Evolutionary conservation across 2,113 vertebrate genomes (phyloP), one percentile per base, ranked within the genome.

Genomic region (Meleagris gallopavo): DNA sequence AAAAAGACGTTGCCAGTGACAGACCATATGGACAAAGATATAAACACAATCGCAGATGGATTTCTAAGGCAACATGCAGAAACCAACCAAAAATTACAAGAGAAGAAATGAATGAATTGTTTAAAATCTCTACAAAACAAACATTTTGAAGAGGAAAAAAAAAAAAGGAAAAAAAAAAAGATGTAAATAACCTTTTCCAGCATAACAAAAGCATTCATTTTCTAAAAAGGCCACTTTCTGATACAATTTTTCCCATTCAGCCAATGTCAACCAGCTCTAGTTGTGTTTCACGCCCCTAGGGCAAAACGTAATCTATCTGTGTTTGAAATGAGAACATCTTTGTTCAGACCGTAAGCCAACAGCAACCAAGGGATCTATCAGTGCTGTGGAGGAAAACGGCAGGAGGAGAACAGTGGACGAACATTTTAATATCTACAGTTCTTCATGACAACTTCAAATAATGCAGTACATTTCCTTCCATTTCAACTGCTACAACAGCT

Each of bases 231-330:
- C 50, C 72, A 40, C 85, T 91, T 96, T 88, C 61, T 2, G 4
- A 71, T 34, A 61, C 15, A 86, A 89, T 40, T 61, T 93, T 91
- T 95, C 82, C 73, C 40, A 75, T 78, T 94, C 61, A 65, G 72
- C 50, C 91, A 64, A 94, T 54, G 69, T 94, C 83, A 90, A 41
- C 73, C 61, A 69, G 52, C 36, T 82, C 79, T 65, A 75, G 69
- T 65, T 83, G 45, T 27, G 54, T 86, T 93, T 83, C 88, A 94
- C 43, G 21, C 73, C 85, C 45, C 36, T 34, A 75, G 90, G 76
- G 85, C 89, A 95, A 90, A 94, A 83, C 48, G 75, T 72, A 78
- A 95, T 93, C 67, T 94, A 40, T 82, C 58, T 74, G 38, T 52
- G 30, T 86, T 88, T 78, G 76, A 88, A 95, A 86, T 0, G 3